Conservation (phyloP, 2,888 invertebrate species). For the Saturnia japonica region DNA sequence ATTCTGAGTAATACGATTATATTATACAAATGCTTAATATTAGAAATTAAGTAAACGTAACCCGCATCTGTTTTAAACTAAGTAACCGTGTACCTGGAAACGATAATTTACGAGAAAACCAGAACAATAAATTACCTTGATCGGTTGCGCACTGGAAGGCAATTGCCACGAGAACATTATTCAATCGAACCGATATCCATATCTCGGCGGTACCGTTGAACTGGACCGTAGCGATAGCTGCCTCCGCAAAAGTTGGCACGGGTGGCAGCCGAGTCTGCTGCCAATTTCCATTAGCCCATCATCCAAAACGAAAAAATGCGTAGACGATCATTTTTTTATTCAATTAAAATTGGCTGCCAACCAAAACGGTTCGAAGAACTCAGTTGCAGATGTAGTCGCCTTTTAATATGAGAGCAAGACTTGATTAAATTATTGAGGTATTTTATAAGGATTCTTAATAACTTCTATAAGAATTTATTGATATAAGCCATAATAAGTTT, state of each 20-base stretch:
- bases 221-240: slow-evolving; percentile 78
- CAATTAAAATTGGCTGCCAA: slow-evolving; percentile 80
- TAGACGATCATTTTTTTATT: slow-evolving; percentile 81
- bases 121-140: slow-evolving; percentile 53
- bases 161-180: slow-evolving; percentile 76
- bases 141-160: slow-evolving; percentile 58
- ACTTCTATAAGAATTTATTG: background rate
- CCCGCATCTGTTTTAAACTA: slow-evolving; percentile 9
- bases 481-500: background rate
- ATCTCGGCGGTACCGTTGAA: slow-evolving; percentile 69
- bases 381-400: slow-evolving; percentile 9
- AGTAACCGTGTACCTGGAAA: background rate
- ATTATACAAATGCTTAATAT: slow-evolving; percentile 9
- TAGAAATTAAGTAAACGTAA: slow-evolving; percentile 23
- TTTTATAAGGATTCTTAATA: slow-evolving; percentile 26
- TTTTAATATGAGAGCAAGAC: slow-evolving; percentile 23
- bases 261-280: slow-evolving; percentile 73
- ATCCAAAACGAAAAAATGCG: slow-evolving; percentile 80
- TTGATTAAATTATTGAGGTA: slow-evolving; percentile 25
- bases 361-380: slow-evolving; percentile 60
- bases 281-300: slow-evolving; percentile 82
- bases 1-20: background rate
- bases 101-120: slow-evolving; percentile 12
- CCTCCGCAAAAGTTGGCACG: slow-evolving; percentile 80
- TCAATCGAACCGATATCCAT: slow-evolving; percentile 74